A percentile compares a stretch with the other conserved stretches of the same genome.
Evolutionary conservation across 2,888 invertebrate genomes (phyloP).

Genomic region (Diplazon laetatorius): DNA sequence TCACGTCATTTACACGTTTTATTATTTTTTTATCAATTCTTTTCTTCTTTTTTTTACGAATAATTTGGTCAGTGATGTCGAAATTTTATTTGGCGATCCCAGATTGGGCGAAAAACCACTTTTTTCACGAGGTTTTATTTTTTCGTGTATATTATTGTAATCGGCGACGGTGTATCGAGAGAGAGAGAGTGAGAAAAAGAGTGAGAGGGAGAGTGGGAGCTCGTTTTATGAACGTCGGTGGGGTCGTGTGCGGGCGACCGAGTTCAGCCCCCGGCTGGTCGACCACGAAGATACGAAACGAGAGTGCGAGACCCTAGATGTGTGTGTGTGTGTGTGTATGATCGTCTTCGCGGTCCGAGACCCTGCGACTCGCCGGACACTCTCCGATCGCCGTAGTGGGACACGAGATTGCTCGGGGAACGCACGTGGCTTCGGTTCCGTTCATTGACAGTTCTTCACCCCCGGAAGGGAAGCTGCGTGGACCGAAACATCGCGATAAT

Average conservation of each 20-base stretch:
- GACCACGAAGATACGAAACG: constrained; percentile 48
- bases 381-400: constrained; percentile 65
- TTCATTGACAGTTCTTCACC: constrained; percentile 66
- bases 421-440: constrained; percentile 69
- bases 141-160: too few species aligned
- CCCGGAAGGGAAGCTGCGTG: constrained; percentile 22
- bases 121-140: too few species aligned
- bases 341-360: constrained; percentile 42
- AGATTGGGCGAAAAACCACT: constrained; percentile 59
- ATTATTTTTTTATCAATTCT: too few species aligned
- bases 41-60: constrained; percentile 18
- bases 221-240: too few species aligned
- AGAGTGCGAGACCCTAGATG: constrained; percentile 54
- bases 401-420: constrained; percentile 67
- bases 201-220: too few species aligned
- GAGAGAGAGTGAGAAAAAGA: too few species aligned
- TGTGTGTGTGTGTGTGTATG: too few species aligned
- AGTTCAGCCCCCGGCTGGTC: constrained; percentile 35
- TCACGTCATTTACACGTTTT: too few species aligned
- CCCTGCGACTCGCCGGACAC: constrained; percentile 54
- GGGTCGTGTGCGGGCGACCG: too few species aligned
- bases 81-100: constrained; percentile 39
- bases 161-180: constrained; percentile 52
- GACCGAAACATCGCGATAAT: constrained; percentile 27
- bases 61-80: constrained; percentile 8